A percentile compares a stretch with the other conserved stretches of the same genome.
phyloP scores from a whole-genome alignment of 2,888 invertebrate genomes.

The Lissocephala sabroskyi region DNA sequence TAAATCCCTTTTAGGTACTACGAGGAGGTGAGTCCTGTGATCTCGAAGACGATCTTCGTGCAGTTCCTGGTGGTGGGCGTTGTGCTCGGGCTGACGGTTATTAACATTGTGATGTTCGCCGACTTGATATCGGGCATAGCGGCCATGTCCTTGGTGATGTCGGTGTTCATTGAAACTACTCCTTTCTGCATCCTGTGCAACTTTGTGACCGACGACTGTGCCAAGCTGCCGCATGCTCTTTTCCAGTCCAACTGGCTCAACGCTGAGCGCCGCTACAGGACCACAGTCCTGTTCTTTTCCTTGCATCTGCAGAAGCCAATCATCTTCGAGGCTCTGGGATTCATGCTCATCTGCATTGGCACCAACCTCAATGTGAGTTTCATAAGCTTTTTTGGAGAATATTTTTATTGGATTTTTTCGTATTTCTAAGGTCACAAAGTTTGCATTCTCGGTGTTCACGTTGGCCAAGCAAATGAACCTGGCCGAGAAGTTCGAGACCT shows the following conservation, averaged over 20 bases:
- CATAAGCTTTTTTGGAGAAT: not conserved
- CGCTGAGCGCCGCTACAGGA: slow-evolving; percentile 24
- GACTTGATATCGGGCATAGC: slow-evolving; percentile 19
- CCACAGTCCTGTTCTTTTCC: slow-evolving; percentile 23
- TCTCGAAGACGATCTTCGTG: slow-evolving; percentile 32
- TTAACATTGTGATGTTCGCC: slow-evolving; percentile 25
- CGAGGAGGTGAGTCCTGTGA: slow-evolving; percentile 25
- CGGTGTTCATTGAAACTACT: slow-evolving; percentile 23
- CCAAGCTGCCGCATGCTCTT: slow-evolving; percentile 22
- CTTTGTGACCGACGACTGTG: slow-evolving; percentile 25
- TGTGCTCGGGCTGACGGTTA: slow-evolving; percentile 23
- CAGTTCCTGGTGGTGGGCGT: slow-evolving; percentile 29
- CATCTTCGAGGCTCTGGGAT: slow-evolving; percentile 26
- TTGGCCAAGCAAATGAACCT: slow-evolving; percentile 34
- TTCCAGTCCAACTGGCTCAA: slow-evolving; percentile 31
- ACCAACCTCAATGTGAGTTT: slow-evolving; percentile 27
- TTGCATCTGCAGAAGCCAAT: slow-evolving; percentile 27
- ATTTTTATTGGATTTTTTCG: not conserved
- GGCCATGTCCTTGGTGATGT: slow-evolving; percentile 15
- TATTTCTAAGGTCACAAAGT: slow-evolving; percentile 29
- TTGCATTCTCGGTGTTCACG: slow-evolving; percentile 36
- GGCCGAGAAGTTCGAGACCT: slow-evolving; percentile 7
- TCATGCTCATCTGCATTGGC: slow-evolving; percentile 31
- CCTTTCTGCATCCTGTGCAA: slow-evolving; percentile 31
- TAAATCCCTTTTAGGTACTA: slow-evolving; percentile 10